Conservation (phyloP, 2,797 vertebrate genomes). For the Mareca penelope region DNA sequence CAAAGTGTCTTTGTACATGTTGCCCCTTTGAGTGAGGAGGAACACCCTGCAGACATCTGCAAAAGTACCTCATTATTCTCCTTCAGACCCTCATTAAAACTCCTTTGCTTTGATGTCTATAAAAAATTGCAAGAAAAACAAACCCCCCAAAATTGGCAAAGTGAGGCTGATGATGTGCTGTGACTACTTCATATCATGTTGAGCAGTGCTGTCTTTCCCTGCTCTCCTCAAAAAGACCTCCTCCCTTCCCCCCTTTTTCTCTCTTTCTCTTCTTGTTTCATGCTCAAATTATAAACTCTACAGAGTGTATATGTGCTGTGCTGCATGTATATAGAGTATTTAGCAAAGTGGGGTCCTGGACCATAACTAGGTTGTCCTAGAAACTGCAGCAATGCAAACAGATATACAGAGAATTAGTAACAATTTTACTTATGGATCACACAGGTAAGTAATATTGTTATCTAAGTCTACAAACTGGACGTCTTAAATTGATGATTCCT, state of each 20-base stretch:
- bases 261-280: not conserved
- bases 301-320: not conserved
- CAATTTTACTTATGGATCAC: not conserved
- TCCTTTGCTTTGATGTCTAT: conserved; percentile 51
- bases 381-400: not conserved
- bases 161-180: conserved; percentile 3
- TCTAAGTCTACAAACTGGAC: not conserved
- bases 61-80: conserved; percentile 66
- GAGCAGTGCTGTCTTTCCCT: not conserved
- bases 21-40: conserved; percentile 55
- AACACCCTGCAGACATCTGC: conserved; percentile 67
- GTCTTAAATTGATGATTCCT: not conserved
- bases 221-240: not conserved
- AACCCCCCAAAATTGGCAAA: not conserved
- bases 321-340: not conserved
- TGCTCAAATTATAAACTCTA: not conserved
- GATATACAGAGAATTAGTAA: not conserved
- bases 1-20: conserved; percentile 63
- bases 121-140: conserved; percentile 35
- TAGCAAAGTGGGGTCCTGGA: not conserved
- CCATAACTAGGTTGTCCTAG: not conserved
- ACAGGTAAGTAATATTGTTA: not conserved
- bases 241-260: not conserved
- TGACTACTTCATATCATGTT: not conserved
- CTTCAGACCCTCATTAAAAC: conserved; percentile 70